Evolutionary conservation across 2,113 vertebrate genomes (phyloP).

Genomic region (Centrocercus urophasianus): DNA sequence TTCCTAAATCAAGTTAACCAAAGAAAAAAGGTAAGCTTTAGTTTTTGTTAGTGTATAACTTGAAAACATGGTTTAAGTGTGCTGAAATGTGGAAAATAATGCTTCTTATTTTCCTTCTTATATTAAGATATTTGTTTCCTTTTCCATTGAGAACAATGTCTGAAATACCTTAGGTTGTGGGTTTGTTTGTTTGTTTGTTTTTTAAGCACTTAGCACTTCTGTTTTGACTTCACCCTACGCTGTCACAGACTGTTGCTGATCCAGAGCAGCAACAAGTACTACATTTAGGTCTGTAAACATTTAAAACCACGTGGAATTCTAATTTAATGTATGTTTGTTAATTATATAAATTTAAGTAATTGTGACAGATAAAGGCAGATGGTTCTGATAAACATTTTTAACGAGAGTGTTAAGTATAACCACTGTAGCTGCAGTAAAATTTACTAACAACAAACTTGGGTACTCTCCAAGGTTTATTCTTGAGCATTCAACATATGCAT

Average conservation of each 20-base stretch:
- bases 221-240: neutral
- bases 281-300: neutral
- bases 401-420: neutral
- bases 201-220: neutral
- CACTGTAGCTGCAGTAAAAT: slow-evolving; percentile 8
- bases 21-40: neutral
- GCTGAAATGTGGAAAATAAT: neutral
- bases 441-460: slow-evolving; percentile 41
- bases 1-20: neutral
- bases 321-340: slow-evolving; percentile 8
- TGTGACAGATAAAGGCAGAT: neutral
- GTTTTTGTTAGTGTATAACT: neutral
- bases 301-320: neutral
- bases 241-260: slow-evolving; percentile 22
- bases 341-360: neutral
- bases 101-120: neutral
- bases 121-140: neutral
- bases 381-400: slow-evolving; percentile 26
- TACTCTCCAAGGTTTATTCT: slow-evolving; percentile 41
- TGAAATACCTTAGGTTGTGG: neutral
- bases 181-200: neutral
- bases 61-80: neutral
- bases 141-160: neutral
- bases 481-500: neutral
- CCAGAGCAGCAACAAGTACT: neutral